phyloP scores from a whole-genome alignment of 2,888 invertebrate genomes.

The Exocentrus adspersus region DNA sequence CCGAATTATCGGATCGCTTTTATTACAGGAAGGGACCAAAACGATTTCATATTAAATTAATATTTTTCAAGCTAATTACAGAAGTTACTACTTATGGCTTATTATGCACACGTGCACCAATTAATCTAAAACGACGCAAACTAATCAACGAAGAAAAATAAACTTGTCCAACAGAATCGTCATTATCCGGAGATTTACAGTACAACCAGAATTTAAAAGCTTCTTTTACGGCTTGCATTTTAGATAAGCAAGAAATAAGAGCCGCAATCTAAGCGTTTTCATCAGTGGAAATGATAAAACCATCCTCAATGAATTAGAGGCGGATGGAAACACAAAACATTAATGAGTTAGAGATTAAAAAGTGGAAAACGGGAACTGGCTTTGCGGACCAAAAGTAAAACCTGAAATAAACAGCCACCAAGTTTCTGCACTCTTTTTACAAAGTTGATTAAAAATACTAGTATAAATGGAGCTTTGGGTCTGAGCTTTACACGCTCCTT shows the following conservation, averaged over 20 bases:
- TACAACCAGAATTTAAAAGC: constrained; percentile 25
- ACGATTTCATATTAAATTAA: no score
- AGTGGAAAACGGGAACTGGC: constrained; percentile 32
- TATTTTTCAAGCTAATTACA: background rate
- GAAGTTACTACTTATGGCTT: background rate
- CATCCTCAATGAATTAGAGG: constrained; percentile 34
- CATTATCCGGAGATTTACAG: constrained; percentile 30
- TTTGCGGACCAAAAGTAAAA: constrained; percentile 25
- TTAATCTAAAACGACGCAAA: no score
- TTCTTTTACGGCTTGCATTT: constrained; percentile 30
- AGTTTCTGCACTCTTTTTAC: background rate
- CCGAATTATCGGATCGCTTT: background rate
- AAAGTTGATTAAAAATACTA: constrained; percentile 13
- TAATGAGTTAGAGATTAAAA: constrained; percentile 33
- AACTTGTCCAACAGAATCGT: constrained; percentile 9
- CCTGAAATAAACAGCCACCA: constrained; percentile 22
- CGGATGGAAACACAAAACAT: constrained; percentile 34
- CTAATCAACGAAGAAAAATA: constrained; percentile 1
- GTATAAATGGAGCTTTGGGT: constrained; percentile 2
- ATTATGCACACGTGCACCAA: background rate
- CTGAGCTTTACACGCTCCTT: background rate
- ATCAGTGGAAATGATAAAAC: constrained; percentile 33
- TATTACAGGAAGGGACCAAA: background rate
- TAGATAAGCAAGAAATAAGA: constrained; percentile 31
- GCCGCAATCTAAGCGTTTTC: constrained; percentile 28